Evolutionary conservation across 2,797 vertebrate species (phyloP), one percentile per base, ranked within the genome.

Genomic region (Steatocranus sp.): DNA sequence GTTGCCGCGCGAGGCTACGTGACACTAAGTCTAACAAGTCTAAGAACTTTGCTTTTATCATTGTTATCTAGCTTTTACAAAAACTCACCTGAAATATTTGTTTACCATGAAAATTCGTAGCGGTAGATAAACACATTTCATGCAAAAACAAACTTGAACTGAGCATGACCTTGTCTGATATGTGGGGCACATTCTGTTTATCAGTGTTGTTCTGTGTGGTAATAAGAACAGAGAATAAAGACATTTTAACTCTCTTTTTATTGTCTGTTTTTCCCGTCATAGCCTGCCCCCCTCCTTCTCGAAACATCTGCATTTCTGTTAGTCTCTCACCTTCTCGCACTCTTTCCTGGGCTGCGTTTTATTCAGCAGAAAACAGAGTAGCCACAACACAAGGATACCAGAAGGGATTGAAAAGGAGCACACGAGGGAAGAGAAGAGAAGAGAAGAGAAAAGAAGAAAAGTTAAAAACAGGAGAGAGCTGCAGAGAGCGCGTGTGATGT

Each of bases 401-500:
- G 77, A 53, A 78, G 46, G 63, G 61, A 6, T 15, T 66, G 12
- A 66, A 66, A 25, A 43, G 20, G 20, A 68, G 20, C 8, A 46
- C 38, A 70, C 1, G 20, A 27, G 63, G 23, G 23, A 79, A 78
- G 58, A 84, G 75, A 78, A 63, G 68, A 84, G 75, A 78, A 63
- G 68, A 84, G 36, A 68, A 51, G 76, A 83, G 46, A 75, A 76
- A 23, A 80, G 83, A 11, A 81, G 56, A 63, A 50, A 38, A 78
- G 74, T 89, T 84, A 77, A 85, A 88, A 90, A 89, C 80, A 90
- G 83, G 86, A 90, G 81, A 89, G 66, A 58, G 89, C 75, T 80
- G 78, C 70, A 84, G 87, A 83, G 76, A 79, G 51, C 30, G 75
- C 11, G 78, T 92, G 87, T 94, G 91, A 93, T 94, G 93, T 93